Evolutionary conservation across 2,113 vertebrate genomes (phyloP).

Genomic region (Xiphophorus hellerii): DNA sequence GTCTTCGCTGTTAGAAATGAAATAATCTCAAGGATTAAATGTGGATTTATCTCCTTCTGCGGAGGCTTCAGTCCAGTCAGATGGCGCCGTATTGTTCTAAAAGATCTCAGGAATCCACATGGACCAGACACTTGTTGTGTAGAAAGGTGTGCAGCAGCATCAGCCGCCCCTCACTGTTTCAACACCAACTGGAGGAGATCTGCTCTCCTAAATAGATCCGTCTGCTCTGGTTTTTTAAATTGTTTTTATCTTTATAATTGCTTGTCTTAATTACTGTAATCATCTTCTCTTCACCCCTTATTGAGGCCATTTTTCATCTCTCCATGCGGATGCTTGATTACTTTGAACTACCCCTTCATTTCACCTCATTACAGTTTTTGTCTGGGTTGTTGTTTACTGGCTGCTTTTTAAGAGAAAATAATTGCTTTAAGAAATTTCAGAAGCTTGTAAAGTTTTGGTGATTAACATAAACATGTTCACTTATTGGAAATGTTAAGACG

Average conservation of each 20-base stretch:
- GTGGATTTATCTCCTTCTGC: background rate
- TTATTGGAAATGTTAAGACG: too few relatives aligned
- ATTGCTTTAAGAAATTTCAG: background rate
- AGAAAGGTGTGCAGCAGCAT: background rate
- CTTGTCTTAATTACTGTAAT: conserved; percentile 17
- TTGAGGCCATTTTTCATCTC: background rate
- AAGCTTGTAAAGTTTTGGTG: background rate
- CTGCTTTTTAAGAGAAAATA: background rate
- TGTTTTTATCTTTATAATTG: conserved; percentile 2
- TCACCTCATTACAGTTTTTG: background rate
- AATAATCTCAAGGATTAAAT: background rate
- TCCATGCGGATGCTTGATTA: background rate
- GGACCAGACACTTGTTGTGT: background rate
- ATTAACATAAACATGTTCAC: too few relatives aligned
- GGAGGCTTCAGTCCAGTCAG: background rate
- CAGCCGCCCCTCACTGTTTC: background rate
- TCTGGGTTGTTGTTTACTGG: background rate
- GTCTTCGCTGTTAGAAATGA: background rate
- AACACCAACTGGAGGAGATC: background rate
- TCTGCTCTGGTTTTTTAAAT: background rate
- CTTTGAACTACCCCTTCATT: background rate
- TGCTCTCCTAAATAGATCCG: background rate
- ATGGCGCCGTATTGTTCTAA: background rate
- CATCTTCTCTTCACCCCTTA: conserved; percentile 1
- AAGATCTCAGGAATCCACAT: background rate